phyloP scores from a whole-genome alignment of 1,140 invertebrate species.

The Atopsyche davidsoni region DNA sequence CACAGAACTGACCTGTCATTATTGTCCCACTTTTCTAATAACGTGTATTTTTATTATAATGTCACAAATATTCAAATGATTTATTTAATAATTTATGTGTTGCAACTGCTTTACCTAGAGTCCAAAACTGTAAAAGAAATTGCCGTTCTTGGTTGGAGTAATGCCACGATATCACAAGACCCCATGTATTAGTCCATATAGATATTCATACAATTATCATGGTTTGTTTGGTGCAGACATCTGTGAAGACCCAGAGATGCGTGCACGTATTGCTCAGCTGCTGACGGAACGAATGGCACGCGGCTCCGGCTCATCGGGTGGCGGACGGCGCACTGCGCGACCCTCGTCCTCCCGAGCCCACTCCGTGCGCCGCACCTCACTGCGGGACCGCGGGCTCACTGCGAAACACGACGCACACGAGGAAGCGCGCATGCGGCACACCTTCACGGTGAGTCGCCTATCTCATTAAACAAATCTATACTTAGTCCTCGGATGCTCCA shows the following conservation, averaged over 20 bases:
- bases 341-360: slow-evolving; percentile 55
- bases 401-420: slow-evolving; percentile 93
- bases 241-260: slow-evolving; percentile 90
- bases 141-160: too few species aligned
- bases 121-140: too few species aligned
- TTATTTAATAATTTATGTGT: too few species aligned
- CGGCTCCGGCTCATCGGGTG: slow-evolving; percentile 57
- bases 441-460: slow-evolving; percentile 33
- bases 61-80: too few species aligned
- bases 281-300: slow-evolving; percentile 81
- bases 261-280: slow-evolving; percentile 82
- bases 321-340: slow-evolving; percentile 3
- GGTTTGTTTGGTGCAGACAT: slow-evolving; percentile 66
- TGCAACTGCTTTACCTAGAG: too few species aligned
- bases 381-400: slow-evolving; percentile 86
- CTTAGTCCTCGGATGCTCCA: too few species aligned
- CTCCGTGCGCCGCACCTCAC: slow-evolving; percentile 88
- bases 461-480: too few species aligned
- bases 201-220: neutral
- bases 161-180: too few species aligned
- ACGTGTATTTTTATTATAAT: too few species aligned
- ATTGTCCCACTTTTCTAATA: too few species aligned
- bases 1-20: too few species aligned
- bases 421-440: slow-evolving; percentile 69
- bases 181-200: too few species aligned